Evolutionary conservation across 2,888 invertebrate genomes (phyloP).

Genomic region (Hoplodrina blanda): DNA sequence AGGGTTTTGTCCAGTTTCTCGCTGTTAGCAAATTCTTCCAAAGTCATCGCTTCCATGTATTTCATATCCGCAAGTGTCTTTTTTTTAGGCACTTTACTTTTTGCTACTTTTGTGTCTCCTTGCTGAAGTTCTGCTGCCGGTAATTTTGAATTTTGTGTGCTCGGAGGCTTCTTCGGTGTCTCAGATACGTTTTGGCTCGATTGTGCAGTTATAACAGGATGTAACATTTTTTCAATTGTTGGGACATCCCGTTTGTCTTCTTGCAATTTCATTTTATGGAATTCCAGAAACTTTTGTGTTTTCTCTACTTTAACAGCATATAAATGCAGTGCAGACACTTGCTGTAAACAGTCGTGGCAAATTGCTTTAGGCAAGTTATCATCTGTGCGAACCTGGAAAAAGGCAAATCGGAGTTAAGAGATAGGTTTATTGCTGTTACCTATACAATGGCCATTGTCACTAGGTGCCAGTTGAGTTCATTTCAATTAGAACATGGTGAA

Average conservation of each 20-base stretch:
- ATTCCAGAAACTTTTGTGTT: conserved; percentile 86
- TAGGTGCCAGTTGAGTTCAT: neutral
- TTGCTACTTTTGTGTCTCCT: conserved; percentile 75
- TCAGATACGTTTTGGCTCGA: conserved; percentile 71
- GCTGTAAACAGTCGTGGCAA: conserved; percentile 87
- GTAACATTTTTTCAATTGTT: conserved; percentile 65
- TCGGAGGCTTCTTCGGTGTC: conserved; percentile 58
- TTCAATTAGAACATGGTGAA: too few relatives aligned
- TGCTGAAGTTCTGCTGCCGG: conserved; percentile 77
- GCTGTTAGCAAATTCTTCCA: conserved; percentile 83
- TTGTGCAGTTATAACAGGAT: conserved; percentile 71
- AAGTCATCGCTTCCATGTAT: conserved; percentile 83
- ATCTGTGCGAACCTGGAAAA: conserved; percentile 80
- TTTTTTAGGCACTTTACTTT: conserved; percentile 71
- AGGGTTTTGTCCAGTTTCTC: conserved; percentile 82
- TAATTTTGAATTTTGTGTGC: conserved; percentile 52
- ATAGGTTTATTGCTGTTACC: neutral
- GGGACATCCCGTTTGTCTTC: conserved; percentile 72
- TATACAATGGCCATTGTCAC: neutral
- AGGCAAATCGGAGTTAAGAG: neutral
- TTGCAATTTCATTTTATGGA: conserved; percentile 79
- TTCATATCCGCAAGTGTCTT: conserved; percentile 80
- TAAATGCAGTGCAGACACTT: conserved; percentile 81
- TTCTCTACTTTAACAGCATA: conserved; percentile 86
- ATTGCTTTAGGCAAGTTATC: conserved; percentile 87